Evolutionary conservation across 2,113 vertebrate genomes (phyloP), one percentile per base, ranked within the genome.

Genomic region (Nipponia nippon): DNA sequence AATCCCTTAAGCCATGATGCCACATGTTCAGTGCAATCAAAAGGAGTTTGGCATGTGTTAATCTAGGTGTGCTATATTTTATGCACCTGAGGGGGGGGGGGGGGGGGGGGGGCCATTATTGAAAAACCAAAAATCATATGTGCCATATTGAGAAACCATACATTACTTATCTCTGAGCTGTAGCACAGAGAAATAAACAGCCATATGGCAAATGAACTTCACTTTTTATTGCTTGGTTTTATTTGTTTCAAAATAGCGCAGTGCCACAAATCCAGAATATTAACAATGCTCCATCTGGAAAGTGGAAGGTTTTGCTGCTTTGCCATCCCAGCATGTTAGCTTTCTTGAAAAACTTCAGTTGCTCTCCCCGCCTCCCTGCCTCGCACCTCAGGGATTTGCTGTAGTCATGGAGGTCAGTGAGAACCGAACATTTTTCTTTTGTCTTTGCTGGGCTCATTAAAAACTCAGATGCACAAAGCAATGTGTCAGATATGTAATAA

Each of bases 191-290:
- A 97, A 97, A 97, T 97, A 97, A 98, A 96, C 95, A 98, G 92
- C 97, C 98, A 98, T 97, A 98, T 98, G 98, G 98, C 96, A 96
- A 97, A 97, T 86, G 96, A 98, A 97, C 95, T 97, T 97, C 2
- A 0, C 30, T 94, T 93, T 98, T 98, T 98, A 98, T 96, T 95
- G 87, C 96, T 98, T 83, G 55, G 83, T 87, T 98, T 97, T 97
- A 98, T 98, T 98, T 97, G 96, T 98, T 98, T 97, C 95, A 66
- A 96, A 98, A 96, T 88, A 97, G 85, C 94, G 9, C 87, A 92
- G 61, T 53, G 70, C 78, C 98, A 97, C 97, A 98, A 98, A 98
- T 98, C 93, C 90, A 85, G 96, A 97, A 96, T 98, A 96, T 98
- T 98, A 98, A 98, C 98, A 97, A 76, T 30, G 52, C 84, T 97